phyloP scores from a whole-genome alignment of 2,113 vertebrate genomes.

The Tor tambroides region DNA sequence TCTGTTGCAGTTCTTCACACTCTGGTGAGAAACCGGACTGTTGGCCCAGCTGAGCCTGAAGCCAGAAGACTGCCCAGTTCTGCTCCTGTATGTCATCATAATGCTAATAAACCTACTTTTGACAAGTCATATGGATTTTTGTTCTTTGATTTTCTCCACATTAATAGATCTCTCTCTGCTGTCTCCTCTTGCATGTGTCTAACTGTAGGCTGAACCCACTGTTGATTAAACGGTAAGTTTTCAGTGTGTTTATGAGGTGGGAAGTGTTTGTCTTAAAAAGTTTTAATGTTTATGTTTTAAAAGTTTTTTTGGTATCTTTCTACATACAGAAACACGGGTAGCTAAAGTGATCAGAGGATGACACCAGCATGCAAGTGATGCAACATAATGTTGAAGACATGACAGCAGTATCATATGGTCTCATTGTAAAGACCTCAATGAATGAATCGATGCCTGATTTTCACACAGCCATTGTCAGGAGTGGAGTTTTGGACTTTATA shows the following conservation, averaged over 20 bases:
- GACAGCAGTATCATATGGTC: not conserved
- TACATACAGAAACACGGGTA: not conserved
- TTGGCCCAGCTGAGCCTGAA: constrained; percentile 51
- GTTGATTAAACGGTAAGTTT: constrained; percentile 61
- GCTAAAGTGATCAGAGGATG: not conserved
- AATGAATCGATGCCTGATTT: not conserved
- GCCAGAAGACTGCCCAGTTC: constrained; percentile 61
- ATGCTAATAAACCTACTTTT: not conserved
- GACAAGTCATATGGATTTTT: not conserved
- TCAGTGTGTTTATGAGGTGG: not conserved
- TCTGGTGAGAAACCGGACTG: constrained; percentile 62
- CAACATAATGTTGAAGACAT: not conserved
- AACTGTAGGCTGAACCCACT: constrained; percentile 55
- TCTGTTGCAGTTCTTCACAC: constrained; percentile 65
- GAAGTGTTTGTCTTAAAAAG: too few relatives aligned
- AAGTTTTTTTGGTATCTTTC: not conserved
- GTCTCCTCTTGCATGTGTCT: constrained; percentile 17
- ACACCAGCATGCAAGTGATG: not conserved
- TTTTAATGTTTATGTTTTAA: not conserved
- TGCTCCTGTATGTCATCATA: constrained; percentile 44
- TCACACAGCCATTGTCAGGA: not conserved
- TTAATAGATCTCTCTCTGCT: not conserved
- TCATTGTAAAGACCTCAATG: not conserved
- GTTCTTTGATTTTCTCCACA: not conserved
- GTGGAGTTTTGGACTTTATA: not conserved